Evolutionary conservation across 2,888 invertebrate species (phyloP), one percentile per base, ranked within the genome.

Genomic region (Conchocele bisecta): DNA sequence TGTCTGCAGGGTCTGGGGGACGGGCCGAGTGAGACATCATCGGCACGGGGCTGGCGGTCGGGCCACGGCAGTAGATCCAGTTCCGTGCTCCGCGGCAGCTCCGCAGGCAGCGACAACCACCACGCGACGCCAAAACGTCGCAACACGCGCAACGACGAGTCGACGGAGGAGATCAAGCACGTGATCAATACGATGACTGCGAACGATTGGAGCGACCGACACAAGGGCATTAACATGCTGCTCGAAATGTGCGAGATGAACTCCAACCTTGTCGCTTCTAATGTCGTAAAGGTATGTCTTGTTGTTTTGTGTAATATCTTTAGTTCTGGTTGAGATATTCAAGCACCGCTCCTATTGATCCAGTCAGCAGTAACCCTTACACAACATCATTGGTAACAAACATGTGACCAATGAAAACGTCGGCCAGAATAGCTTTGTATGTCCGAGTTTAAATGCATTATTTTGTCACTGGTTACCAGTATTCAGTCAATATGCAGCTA

Each of bases 121-220:
- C 53, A 65, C 60, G 57, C 80, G 17, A 80, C 81, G n/a, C 78
- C 84, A 24, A 83, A 83, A 44, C 70, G 80, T 6, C 69, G 75
- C 20, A 64, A 61, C 11, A 51, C 74, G 6, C 69, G 84, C n/a
- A 84, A 83, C n/a, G 86, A 87, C 61, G 88, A 88, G 20, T 75
- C 78, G 2, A 85, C 85, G 7, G 88, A 89, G 57, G 85, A 86
- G 56, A 84, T 90, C 13, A 87, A 87, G 63, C 70, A 76, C 28
- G 75, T 89, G 74, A 83, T 72, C 5, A 76, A 68, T n/a, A 63
- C 80, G 59, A 74, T 90, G 79, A 72, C 82, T 0, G 86, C 88
- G 41, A 83, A 73, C 50, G 90, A 91, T 73, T 91, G 90, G 89
- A 79, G 87, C 56, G 86, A 89, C 42, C 70, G 91, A 17, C 82